Evolutionary conservation across 2,888 invertebrate genomes (phyloP), one percentile per base, ranked within the genome.

Genomic region (Tanypteryx hageni): DNA sequence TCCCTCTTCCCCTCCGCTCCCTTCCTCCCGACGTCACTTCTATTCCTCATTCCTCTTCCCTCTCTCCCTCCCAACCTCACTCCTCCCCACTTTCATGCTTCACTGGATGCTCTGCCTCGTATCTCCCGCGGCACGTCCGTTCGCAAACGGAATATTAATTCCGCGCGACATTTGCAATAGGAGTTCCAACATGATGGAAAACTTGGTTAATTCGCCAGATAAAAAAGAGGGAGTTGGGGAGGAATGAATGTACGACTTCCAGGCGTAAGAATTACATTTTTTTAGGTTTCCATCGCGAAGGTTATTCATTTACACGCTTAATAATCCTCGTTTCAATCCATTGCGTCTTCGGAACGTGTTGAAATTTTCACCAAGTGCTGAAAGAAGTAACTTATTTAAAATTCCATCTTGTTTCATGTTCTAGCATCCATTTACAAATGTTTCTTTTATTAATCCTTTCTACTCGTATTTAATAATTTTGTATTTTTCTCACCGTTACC

Each of bases 101-200:
- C 59, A 86, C 18, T 86, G 86, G 59, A 27, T 86, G 31, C 61
- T 27, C 59, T 18, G 13, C 61, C 57, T 18, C 59, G 59, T 59
- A 86, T 86, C 61, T 86, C 61, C 59, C 86, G 16, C 86, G 44
- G 61, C 59, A 86, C 86, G 57, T 31, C 61, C 86, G 59, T 64
- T 86, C 86, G 61, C 86, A 86, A 89, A 89, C 89, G 44, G 89
- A 64, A 89, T 64, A 89, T 89, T 89, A 89, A 89, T 89, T 89
- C 89, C 89, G 44, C 64, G 44, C 89, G 86, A 86, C 86, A 61
- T 86, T 68, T 44, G 61, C 89, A 89, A 89, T 89, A 89, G 64
- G 64, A 68, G n/a, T 44, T 31, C 89, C 89, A 10, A 22, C n/a
- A n/a, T 64, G 61, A 16, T 11, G 89, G 68, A 64, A 16, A 68